Evolutionary conservation across 2,888 invertebrate species (phyloP), one percentile per base, ranked within the genome.

Genomic region (Agriopis aurantiaria): DNA sequence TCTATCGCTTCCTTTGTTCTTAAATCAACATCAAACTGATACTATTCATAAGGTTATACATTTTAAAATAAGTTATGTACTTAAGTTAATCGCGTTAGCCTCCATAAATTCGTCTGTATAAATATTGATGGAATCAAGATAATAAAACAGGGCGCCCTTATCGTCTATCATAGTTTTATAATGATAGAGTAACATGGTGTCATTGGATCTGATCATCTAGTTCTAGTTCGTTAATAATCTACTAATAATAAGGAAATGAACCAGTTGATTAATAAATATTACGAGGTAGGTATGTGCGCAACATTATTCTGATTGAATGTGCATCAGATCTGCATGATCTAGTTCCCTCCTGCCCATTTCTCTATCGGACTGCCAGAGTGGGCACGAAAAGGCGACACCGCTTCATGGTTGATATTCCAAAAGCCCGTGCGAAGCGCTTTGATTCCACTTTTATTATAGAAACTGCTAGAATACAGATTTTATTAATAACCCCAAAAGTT

Each of bases 1-100:
- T 49, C 53, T 17, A 43, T 23, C 55, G 61, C 56, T 61, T 61
- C 61, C 43, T 65, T 65, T 69, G 65, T 65, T 60, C 49, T 11
- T 10, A 40, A 11, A 33, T 23, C 0, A 14, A 41, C 45, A 6
- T 58, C 8, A n/a, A 46, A 14, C 8, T 40, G 43, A 40, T 17
- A 14, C 1, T 46, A 46, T 46, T 6, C 8, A 5, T 23, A 48
- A 58, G 58, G 58, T 58, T 58, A n/a, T 10, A 46, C 23, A n/a
- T n/a, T 11, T 43, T 53, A 11, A 23, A 17, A 8, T 8, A n/a
- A 11, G 14, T 46, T 66, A 66, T 63, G 73, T 68, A 23, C 17
- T 23, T 23, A 64, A 71, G 23, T 45, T 33, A 9, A 23, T 14
- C 23, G 12, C 58, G 10, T 33, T 23, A 33, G 23, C 58, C 46